Base-by-base conservation (phyloP, 2,888 invertebrate genomes). In the Ophioninae sp. region DNA sequence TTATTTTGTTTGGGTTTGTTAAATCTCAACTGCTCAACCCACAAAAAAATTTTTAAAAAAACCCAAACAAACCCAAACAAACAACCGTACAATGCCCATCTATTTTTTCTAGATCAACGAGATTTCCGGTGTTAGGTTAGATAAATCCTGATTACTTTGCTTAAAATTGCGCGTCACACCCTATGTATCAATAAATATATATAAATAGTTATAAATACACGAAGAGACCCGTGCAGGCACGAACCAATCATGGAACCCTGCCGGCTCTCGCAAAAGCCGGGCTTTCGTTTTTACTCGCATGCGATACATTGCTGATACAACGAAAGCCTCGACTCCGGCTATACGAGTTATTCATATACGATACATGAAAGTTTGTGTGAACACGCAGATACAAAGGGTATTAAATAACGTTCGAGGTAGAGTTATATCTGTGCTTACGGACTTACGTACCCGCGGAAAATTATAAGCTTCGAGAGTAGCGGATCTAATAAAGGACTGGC, bases 401-500 rank as follows among this genome's bases (percentile, higher is more conserved):
- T 65, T 17, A 67, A 65, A 67, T 67, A 67, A 78, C 78, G 20
- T 58, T 74, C 51, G 39, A 6, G 30, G 39, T 13, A 56, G 56
- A 23, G 37, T n/a, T n/a, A 63, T 76, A 77, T 39, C 63, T 75
- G 63, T 61, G 59, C 9, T 67, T 65, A 65, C 65, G 56, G 20
- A 56, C 77, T 63, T 71, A 59, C 56, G 64, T 69, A 69, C 75
- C 51, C 72, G 69, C 65, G 76, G 23, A 80, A 86, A 86, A 87
- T 86, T 84, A 86, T 84, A 80, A 87, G 84, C 83, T 79, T 74
- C 81, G 84, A 79, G 83, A 79, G 84, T 88, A 87, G 91, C 91
- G 91, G 89, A 91, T 91, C 91, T 92, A 91, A 91, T 90, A 90
- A 91, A 91, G 87, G 88, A 79, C 86, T 87, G 86, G 85, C 82